phyloP scores from a whole-genome alignment of 1,140 invertebrate species.

The Drosophila takahashii region DNA sequence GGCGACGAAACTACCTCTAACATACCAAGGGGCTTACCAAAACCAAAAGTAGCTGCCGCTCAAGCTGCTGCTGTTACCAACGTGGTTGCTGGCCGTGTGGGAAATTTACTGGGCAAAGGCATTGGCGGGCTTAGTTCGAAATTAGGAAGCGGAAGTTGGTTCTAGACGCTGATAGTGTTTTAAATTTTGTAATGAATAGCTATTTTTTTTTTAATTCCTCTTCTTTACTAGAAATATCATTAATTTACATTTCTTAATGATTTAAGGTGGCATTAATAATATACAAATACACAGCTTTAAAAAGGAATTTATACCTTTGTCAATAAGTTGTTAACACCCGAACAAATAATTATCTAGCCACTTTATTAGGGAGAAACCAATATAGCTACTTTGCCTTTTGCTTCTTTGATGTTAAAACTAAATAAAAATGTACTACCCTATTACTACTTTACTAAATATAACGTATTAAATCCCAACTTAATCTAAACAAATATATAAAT shows the following conservation, averaged over 20 bases:
- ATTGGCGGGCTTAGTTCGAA: conserved; percentile 92
- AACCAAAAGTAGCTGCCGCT: conserved; percentile 73
- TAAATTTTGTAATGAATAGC: background rate
- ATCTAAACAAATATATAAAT: background rate
- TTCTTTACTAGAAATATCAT: background rate
- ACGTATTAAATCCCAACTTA: background rate
- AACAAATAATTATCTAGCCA: background rate
- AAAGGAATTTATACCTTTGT: background rate
- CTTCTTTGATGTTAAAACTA: background rate
- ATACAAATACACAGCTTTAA: background rate
- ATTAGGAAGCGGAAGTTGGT: conserved; percentile 89
- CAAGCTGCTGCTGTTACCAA: conserved; percentile 87
- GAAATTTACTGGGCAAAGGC: conserved; percentile 92
- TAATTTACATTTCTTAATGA: background rate
- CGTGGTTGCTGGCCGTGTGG: conserved; percentile 91
- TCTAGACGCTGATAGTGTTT: conserved; percentile 82
- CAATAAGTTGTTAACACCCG: background rate
- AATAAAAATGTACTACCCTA: background rate
- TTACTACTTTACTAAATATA: background rate
- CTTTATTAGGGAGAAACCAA: background rate
- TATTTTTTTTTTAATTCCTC: background rate
- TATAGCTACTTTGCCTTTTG: background rate
- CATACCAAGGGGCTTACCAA: conserved; percentile 74
- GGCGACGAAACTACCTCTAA: conserved; percentile 88
- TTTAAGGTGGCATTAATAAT: background rate